Base-by-base conservation (phyloP, 2,797 vertebrate species). In the Halcyon badia region DNA sequence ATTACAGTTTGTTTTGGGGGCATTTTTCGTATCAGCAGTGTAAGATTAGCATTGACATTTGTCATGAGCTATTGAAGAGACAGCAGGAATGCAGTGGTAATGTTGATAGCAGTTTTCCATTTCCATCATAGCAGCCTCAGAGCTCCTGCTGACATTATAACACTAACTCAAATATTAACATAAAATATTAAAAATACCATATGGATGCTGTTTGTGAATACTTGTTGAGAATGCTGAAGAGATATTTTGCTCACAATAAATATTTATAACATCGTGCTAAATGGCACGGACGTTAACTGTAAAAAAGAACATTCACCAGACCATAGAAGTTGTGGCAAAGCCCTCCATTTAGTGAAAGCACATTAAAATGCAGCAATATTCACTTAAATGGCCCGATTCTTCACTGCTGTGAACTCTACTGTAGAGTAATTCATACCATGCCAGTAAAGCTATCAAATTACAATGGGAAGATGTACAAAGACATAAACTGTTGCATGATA, bases 111-210 rank as follows among this genome's bases (percentile, higher is more conserved):
- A 89, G 69, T 60, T 92, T 93, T 95, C 5, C 1, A 95, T 95
- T 97, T 96, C 83, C 82, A 62, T 95, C 65, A 52, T 44, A 68
- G 21, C 69, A 96, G 57, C 75, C 90, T 93, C 92, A 72, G 85
- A 92, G 65, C 65, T 94, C 87, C 78, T 93, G 87, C 85, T 83
- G 96, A 95, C 91, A 91, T 92, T 95, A 83, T 89, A 94, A 89
- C 76, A 88, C 89, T 86, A 92, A 96, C 91, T 91, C 86, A 95
- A 97, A 95, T 95, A 97, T 97, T 97, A 97, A 80, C 83, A 94
- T 97, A 96, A 97, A 97, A 93, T 97, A 97, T 92, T 96, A 87
- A 95, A 96, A 97, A 95, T 95, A 95, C 72, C 95, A 66, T 84
- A 93, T 91, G 83, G 72, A 94, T 94, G 44, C 21, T 91, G 78